A percentile compares a stretch with the other conserved stretches of the same genome.
Evolutionary conservation across 2,113 vertebrate genomes (phyloP).

Genomic region (Mesembrinibis cayennensis): DNA sequence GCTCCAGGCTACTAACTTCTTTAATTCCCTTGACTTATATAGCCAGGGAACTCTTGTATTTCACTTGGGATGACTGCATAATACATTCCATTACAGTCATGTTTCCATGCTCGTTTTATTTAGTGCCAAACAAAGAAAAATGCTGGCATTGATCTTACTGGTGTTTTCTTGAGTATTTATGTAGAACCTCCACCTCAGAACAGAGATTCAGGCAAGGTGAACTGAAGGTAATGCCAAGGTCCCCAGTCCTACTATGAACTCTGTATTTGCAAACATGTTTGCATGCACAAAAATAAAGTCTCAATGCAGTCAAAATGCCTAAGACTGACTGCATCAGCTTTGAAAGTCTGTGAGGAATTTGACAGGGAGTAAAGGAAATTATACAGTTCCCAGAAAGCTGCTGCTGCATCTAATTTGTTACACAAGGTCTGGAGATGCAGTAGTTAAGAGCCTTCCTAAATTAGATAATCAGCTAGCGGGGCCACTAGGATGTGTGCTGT

Average conservation of each 20-base stretch:
- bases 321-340: not conserved
- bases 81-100: not conserved
- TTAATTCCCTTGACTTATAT: not conserved
- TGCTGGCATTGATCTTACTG: not conserved
- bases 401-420: not conserved
- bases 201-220: not conserved
- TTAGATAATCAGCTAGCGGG: not conserved
- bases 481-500: not conserved
- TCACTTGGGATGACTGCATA: not conserved
- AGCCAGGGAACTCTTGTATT: not conserved
- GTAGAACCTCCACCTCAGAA: not conserved
- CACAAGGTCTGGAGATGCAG: not conserved
- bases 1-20: not conserved
- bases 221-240: not conserved
- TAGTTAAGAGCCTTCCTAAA: not conserved
- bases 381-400: not conserved
- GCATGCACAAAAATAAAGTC: not conserved
- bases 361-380: not conserved
- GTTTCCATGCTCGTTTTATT: not conserved
- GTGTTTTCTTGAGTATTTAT: not conserved
- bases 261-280: not conserved
- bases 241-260: not conserved
- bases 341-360: not conserved
- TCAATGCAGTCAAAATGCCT: not conserved
- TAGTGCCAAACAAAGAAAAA: not conserved